Conservation (phyloP, 2,888 invertebrate species). For the Teleiodes luculella region DNA sequence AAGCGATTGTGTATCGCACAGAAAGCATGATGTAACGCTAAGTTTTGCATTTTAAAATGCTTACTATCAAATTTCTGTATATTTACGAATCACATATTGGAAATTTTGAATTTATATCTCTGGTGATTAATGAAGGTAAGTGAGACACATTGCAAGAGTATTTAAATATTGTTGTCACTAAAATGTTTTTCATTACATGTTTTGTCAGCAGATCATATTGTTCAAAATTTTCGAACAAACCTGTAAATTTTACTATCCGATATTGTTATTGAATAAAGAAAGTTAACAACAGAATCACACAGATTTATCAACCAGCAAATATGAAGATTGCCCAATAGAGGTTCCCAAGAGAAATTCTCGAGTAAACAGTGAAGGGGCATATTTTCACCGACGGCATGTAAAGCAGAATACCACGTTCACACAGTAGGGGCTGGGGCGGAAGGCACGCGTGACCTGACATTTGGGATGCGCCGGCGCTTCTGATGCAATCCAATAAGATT, state of each 20-base stretch:
- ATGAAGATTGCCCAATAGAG: not conserved
- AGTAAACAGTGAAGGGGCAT: not conserved
- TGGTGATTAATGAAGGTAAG: not conserved
- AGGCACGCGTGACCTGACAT: slow-evolving; percentile 45
- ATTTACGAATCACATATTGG: too few species aligned
- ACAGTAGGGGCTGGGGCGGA: slow-evolving; percentile 38
- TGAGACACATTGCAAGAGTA: not conserved
- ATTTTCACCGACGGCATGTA: slow-evolving; percentile 6
- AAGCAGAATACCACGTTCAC: slow-evolving; percentile 51
- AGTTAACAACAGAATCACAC: not conserved
- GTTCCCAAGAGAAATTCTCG: not conserved
- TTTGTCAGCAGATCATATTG: too few species aligned
- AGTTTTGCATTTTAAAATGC: too few species aligned
- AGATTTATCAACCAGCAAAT: not conserved
- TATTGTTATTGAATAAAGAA: not conserved
- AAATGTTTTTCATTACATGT: too few species aligned
- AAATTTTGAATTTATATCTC: too few species aligned
- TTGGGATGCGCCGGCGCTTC: slow-evolving; percentile 22
- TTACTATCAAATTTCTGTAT: too few species aligned
- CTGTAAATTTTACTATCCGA: too few species aligned
- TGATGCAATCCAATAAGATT: slow-evolving; percentile 14
- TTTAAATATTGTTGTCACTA: too few species aligned
- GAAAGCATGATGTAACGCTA: too few species aligned
- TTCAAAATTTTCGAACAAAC: too few species aligned
- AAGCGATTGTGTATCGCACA: too few species aligned